These are phyloP conservation scores for Cryptocephalus primarius DNA, from an alignment of 2,888 invertebrate species.

Conservation along the genomic window DNA sequence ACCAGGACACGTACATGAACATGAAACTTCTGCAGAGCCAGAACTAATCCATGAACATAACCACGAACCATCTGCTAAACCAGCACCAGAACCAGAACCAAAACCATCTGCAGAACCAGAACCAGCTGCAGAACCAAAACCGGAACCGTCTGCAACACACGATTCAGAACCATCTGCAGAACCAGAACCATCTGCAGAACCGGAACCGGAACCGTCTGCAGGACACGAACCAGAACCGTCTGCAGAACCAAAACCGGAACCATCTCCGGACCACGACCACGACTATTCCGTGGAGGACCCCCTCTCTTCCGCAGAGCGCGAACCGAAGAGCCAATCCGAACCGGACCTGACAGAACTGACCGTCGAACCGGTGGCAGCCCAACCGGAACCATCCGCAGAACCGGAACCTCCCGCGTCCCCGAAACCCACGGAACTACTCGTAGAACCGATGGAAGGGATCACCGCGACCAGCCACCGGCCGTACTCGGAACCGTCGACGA, in stretches of 20 bases:
- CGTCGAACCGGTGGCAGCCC: conserved; percentile 15
- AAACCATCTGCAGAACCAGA: conserved; percentile 17
- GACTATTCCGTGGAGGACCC: background rate
- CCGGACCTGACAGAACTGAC: conserved; percentile 13
- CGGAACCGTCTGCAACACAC: conserved; percentile 38
- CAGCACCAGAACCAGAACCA: conserved; percentile 35
- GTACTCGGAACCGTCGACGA: no score
- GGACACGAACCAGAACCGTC: conserved; percentile 16
- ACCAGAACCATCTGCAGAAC: conserved; percentile 13
- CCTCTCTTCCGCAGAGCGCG: background rate
- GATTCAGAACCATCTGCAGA: conserved; percentile 20
- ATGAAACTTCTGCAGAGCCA: conserved; percentile 16
- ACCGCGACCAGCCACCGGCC: no score
- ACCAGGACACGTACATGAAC: conserved; percentile 15
- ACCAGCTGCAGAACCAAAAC: conserved; percentile 16
- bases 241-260: conserved; percentile 14
- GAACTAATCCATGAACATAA: conserved; percentile 20
- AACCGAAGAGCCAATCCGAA: conserved; percentile 9
- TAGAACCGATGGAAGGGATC: no score
- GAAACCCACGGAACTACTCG: conserved; percentile 10
- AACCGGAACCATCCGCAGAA: conserved; percentile 17
- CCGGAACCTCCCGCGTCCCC: conserved; percentile 6
- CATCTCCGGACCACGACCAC: background rate
- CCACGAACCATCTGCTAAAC: conserved; percentile 12
- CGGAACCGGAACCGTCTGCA: conserved; percentile 10